A percentile compares a stretch with the other conserved stretches of the same genome.
phyloP scores from a whole-genome alignment of 2,797 vertebrate genomes.

The Melanotaenia nigrans region DNA sequence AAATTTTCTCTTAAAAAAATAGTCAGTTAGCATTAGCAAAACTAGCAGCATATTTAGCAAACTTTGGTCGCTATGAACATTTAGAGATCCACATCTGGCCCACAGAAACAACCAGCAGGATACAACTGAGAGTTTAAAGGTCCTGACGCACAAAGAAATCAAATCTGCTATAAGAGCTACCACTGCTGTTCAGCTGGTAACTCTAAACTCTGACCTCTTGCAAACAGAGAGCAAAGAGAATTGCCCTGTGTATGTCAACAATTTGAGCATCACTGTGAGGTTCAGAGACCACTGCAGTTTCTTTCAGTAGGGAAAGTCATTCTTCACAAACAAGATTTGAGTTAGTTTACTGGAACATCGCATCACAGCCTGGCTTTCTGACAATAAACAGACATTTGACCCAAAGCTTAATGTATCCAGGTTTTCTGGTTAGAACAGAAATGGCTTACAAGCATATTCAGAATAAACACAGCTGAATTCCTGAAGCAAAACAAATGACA shows the following conservation, averaged over 20 bases:
- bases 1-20: not conserved
- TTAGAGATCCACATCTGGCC: not conserved
- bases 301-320: conserved; percentile 47
- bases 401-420: conserved; percentile 39
- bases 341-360: conserved; percentile 62
- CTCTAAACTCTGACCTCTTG: conserved; percentile 38
- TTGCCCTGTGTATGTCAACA: conserved; percentile 48
- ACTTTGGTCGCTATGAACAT: not conserved
- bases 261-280: conserved; percentile 39
- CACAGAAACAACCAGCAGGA: not conserved
- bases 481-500: conserved; percentile 67
- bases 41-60: not conserved
- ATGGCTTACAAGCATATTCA: conserved; percentile 48
- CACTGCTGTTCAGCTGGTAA: conserved; percentile 36
- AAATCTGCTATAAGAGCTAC: conserved; percentile 27
- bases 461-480: conserved; percentile 70
- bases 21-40: not conserved
- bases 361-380: conserved; percentile 44
- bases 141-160: conserved; percentile 20
- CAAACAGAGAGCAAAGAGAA: conserved; percentile 37
- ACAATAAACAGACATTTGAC: conserved; percentile 66
- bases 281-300: conserved; percentile 48
- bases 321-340: conserved; percentile 45
- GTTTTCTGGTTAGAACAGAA: conserved; percentile 69
- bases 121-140: not conserved